These are phyloP conservation scores for Osmerus eperlanus DNA, from an alignment of 2,113 vertebrate species.

Conservation along the genomic window DNA sequence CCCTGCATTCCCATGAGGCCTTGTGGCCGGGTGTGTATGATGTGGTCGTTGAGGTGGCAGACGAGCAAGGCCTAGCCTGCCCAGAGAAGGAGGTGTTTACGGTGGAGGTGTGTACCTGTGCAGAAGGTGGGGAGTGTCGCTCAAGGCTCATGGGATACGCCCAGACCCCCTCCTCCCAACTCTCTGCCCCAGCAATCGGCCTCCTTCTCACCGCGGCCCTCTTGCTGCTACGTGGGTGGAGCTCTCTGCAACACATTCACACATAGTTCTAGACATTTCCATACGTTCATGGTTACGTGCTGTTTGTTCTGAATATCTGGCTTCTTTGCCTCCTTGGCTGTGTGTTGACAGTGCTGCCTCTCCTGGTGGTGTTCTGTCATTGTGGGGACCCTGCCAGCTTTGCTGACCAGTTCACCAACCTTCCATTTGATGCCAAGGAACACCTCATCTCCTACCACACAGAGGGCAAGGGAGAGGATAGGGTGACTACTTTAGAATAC, in stretches of 20 bases:
- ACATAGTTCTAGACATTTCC: not conserved
- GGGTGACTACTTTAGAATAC: constrained; percentile 60
- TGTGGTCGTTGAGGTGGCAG: constrained; percentile 57
- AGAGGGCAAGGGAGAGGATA: constrained; percentile 81
- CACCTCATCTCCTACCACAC: constrained; percentile 75
- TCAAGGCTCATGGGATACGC: accelerated
- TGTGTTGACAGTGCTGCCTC: constrained; percentile 72
- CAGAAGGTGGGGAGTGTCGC: constrained; percentile 27
- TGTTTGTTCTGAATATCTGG: not conserved
- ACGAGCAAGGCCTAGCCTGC: constrained; percentile 63
- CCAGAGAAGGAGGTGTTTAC: constrained; percentile 44
- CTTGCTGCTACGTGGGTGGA: constrained; percentile 78
- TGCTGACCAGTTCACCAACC: constrained; percentile 63
- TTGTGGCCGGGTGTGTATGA: constrained; percentile 62
- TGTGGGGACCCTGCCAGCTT: constrained; percentile 69
- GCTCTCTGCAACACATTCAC: constrained; percentile 9
- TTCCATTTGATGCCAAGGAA: constrained; percentile 71
- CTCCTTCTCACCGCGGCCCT: constrained; percentile 68
- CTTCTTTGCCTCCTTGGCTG: constrained; percentile 1
- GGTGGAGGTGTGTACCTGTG: constrained; percentile 67
- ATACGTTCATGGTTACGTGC: constrained; percentile 12
- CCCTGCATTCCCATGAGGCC: constrained; percentile 34
- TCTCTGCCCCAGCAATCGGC: constrained; percentile 70
- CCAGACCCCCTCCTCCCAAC: constrained; percentile 19
- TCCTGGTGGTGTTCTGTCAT: constrained; percentile 74